Conservation (phyloP, 2,797 vertebrate species). For the Phyllotis vaccarum region DNA sequence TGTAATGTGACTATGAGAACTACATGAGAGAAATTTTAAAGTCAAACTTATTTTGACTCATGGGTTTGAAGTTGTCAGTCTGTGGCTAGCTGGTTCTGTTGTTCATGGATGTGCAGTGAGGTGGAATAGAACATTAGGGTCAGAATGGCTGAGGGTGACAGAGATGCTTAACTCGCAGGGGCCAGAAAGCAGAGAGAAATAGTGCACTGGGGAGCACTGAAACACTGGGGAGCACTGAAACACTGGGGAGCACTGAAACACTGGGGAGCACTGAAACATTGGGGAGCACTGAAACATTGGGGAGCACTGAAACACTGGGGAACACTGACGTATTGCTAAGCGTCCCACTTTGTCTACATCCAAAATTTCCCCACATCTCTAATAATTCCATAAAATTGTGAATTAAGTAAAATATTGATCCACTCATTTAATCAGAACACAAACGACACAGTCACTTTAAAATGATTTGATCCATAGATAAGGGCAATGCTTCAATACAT, state of each 20-base stretch:
- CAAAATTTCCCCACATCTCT: neutral
- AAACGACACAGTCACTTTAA: neutral
- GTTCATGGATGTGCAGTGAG: neutral
- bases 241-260: too few relatives aligned
- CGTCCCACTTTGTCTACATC: neutral
- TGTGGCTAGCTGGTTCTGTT: too few relatives aligned
- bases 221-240: neutral
- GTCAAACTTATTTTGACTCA: neutral
- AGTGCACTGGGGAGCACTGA: fast-evolving
- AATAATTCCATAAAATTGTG: neutral
- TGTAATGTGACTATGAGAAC: neutral
- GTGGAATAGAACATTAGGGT: too few relatives aligned
- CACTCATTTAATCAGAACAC: neutral
- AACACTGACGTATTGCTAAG: neutral
- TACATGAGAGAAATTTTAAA: too few relatives aligned
- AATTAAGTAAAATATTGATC: neutral
- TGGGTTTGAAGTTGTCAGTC: too few relatives aligned
- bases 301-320: too few relatives aligned
- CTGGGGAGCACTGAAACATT: neutral
- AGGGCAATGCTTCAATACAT: neutral
- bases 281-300: fast-evolving
- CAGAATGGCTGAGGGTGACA: neutral
- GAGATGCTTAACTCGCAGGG: neutral
- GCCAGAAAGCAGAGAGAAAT: neutral
- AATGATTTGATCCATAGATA: neutral